These are phyloP conservation scores for Coturnix japonica DNA, from an alignment of 2,113 vertebrate genomes.

Conservation along the genomic window DNA sequence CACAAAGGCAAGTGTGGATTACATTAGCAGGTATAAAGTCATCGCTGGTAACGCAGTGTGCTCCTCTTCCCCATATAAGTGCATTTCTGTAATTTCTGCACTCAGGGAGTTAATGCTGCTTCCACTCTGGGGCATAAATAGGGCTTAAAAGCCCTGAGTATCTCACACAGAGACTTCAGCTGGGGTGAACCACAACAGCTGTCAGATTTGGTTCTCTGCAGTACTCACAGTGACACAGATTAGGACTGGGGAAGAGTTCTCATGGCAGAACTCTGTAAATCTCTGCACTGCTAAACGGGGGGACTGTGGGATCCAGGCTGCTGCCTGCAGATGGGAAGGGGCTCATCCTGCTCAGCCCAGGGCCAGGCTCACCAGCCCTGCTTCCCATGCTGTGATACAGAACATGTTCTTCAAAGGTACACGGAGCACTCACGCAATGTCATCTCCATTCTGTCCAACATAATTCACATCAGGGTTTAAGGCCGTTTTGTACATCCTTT, in stretches of 20 bases:
- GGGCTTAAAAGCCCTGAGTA: neutral
- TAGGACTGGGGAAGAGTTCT: neutral
- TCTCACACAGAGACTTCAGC: neutral
- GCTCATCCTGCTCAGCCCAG: neutral
- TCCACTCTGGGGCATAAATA: constrained; percentile 28
- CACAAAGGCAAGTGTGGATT: neutral
- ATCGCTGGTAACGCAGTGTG: neutral
- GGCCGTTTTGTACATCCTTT: neutral
- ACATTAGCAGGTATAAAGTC: neutral
- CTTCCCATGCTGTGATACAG: neutral
- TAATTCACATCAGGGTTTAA: neutral
- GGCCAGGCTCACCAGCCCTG: accelerated
- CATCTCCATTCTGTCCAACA: neutral
- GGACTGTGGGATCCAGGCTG: neutral
- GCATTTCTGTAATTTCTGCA: constrained; percentile 15
- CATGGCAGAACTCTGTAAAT: neutral
- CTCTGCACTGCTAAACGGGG: neutral
- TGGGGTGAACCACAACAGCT: neutral
- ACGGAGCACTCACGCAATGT: neutral
- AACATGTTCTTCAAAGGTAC: neutral
- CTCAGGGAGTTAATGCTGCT: constrained; percentile 16
- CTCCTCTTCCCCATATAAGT: neutral
- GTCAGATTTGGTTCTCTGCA: constrained; percentile 13
- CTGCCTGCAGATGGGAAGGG: neutral
- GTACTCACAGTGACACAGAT: neutral